Base-by-base conservation (phyloP, 2,888 invertebrate genomes). In the Calameuta filiformis region DNA sequence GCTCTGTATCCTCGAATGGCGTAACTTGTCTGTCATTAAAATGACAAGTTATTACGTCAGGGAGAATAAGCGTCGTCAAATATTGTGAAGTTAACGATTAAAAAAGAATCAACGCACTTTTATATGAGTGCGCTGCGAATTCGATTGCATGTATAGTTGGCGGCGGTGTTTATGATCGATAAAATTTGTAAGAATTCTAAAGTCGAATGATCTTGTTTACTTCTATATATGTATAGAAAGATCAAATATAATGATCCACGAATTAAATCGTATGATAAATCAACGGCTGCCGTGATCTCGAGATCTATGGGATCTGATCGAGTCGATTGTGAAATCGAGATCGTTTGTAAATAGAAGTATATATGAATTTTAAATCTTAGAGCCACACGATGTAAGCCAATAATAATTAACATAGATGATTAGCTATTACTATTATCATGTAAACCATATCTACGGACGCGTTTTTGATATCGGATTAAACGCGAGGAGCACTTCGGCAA, bases 371-470 rank as follows among this genome's bases (percentile, higher is more conserved):
- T 81, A 81, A 83, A 81, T 77, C 83, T 81, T 82, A 80, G 85
- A 85, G 83, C 84, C 31, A 79, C 75, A 83, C 79, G 81, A 84
- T 84, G 80, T 84, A 85, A 86, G 82, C 78, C 78, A 85, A 79
- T 81, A 81, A 79, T 81, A 86, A 84, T 82, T 81, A 56, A 86
- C 76, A 81, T 88, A 89, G 86, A 83, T 76, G 79, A 86, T 83
- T 86, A 87, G 85, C 77, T 76, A 79, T 84, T 85, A 86, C 76
- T 78, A 82, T 82, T 84, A 87, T 81, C 81, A 86, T 85, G 83
- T 87, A 86, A 88, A 87, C 81, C 89, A 87, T 89, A 88, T 87
- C 89, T 85, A 84, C 77, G 83, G 81, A 40, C 82, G 83, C 83
- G 85, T 84, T 84, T 81, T 56, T 56, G 23, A 56, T 56, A 56